These are phyloP conservation scores for Nasonia longicornis DNA, from an alignment of 1,140 invertebrate species.

Conservation along the genomic window DNA sequence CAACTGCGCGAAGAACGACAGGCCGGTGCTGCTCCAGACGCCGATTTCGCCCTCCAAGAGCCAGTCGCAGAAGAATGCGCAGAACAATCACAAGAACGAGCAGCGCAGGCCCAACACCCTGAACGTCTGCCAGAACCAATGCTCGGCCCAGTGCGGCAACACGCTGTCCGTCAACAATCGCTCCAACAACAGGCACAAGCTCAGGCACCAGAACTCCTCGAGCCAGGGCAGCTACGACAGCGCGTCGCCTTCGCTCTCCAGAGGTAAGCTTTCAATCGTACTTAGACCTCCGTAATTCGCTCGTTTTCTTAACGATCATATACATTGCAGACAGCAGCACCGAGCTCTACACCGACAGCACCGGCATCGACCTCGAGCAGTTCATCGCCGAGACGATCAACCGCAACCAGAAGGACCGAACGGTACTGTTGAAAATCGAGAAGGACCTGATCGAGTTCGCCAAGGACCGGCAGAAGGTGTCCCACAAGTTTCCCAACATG, in stretches of 20 bases:
- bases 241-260: slow-evolving; percentile 73
- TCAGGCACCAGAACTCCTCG: slow-evolving; percentile 75
- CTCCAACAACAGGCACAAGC: slow-evolving; percentile 66
- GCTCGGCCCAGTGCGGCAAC: slow-evolving; percentile 68
- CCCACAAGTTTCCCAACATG: slow-evolving; percentile 89
- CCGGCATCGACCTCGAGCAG: slow-evolving; percentile 84
- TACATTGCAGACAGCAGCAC: slow-evolving; percentile 80
- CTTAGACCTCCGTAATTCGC: neutral
- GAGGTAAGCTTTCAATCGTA: slow-evolving; percentile 64
- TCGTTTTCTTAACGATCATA: neutral
- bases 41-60: slow-evolving; percentile 63
- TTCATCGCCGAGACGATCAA: slow-evolving; percentile 93
- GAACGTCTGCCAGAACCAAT: slow-evolving; percentile 68
- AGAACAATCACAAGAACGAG: slow-evolving; percentile 56
- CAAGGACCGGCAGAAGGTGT: slow-evolving; percentile 83
- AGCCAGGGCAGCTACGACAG: slow-evolving; percentile 73
- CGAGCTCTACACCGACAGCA: slow-evolving; percentile 83
- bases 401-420: slow-evolving; percentile 88
- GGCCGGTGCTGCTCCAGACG: slow-evolving; percentile 62
- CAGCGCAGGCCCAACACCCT: slow-evolving; percentile 60
- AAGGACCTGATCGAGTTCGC: slow-evolving; percentile 86
- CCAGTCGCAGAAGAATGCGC: slow-evolving; percentile 55
- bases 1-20: slow-evolving; percentile 66
- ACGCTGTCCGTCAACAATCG: slow-evolving; percentile 65
- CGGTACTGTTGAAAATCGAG: slow-evolving; percentile 87